phyloP scores from a whole-genome alignment of 2,888 invertebrate species.

The Cyclophora albipunctata region DNA sequence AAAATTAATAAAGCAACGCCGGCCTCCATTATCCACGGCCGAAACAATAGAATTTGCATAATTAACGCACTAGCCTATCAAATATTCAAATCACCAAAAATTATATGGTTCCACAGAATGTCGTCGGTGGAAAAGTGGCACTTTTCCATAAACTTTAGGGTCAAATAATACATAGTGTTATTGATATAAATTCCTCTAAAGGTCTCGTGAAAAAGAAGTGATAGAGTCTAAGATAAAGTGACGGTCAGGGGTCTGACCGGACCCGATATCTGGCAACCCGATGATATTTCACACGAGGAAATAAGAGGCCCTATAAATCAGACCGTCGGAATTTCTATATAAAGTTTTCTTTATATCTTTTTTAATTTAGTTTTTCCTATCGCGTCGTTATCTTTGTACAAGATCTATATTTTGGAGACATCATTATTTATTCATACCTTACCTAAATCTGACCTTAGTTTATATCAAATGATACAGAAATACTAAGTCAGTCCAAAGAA shows the following conservation, averaged over 20 bases:
- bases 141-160: conserved; percentile 8
- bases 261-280: conserved; percentile 25
- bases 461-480: too few relatives aligned
- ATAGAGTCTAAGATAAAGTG: conserved; percentile 34
- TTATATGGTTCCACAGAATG: conserved; percentile 9
- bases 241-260: conserved; percentile 32
- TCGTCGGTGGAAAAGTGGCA: conserved; percentile 7
- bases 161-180: conserved; percentile 25
- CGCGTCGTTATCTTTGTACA: too few relatives aligned
- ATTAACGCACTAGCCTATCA: conserved; percentile 13
- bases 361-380: too few relatives aligned
- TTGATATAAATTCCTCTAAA: conserved; percentile 30
- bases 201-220: conserved; percentile 26
- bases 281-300: conserved; percentile 33
- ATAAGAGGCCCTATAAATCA: conserved; percentile 19
- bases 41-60: conserved; percentile 11
- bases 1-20: too few relatives aligned
- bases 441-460: too few relatives aligned
- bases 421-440: too few relatives aligned
- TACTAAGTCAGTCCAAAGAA: too few relatives aligned
- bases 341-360: conserved; percentile 13
- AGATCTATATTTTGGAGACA: too few relatives aligned
- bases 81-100: conserved; percentile 17
- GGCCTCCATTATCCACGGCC: too few relatives aligned
- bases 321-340: conserved; percentile 16